A percentile compares a stretch with the other conserved stretches of the same genome.
Evolutionary conservation across 2,888 invertebrate genomes (phyloP).

Genomic region (Zonitis immaculata): DNA sequence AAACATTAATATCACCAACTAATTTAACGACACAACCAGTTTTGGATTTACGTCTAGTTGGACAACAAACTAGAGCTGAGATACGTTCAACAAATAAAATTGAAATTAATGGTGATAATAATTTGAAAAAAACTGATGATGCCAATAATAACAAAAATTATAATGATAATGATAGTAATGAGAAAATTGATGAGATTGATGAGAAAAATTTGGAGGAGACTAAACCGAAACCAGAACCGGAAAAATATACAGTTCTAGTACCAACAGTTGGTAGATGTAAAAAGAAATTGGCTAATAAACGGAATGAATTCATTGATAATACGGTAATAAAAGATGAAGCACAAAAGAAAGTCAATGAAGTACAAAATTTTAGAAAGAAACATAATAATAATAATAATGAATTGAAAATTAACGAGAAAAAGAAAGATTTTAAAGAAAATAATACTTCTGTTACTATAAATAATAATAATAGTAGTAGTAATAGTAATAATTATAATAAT

Average conservation of each 20-base stretch:
- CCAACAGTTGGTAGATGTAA: slow-evolving; percentile 43
- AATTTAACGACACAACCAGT: slow-evolving; percentile 57
- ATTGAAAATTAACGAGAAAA: slow-evolving; percentile 17
- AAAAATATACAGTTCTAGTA: slow-evolving; percentile 38
- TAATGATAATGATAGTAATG: slow-evolving; percentile 48
- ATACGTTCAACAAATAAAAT: slow-evolving; percentile 34
- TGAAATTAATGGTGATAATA: slow-evolving; percentile 9
- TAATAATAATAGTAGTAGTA: slow-evolving; percentile 1
- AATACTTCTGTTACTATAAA: slow-evolving; percentile 3
- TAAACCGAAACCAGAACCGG: slow-evolving; percentile 29
- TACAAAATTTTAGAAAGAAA: slow-evolving; percentile 20
- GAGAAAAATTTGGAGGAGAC: not conserved
- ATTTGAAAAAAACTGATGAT: slow-evolving; percentile 11
- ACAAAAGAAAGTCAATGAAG: slow-evolving; percentile 23
- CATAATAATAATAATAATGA: slow-evolving; percentile 13
- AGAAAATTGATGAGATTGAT: slow-evolving; percentile 16
- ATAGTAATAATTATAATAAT: slow-evolving; percentile 1
- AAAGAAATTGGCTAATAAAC: slow-evolving; percentile 41
- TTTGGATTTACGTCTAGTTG: slow-evolving; percentile 57
- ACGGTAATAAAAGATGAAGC: slow-evolving; percentile 25
- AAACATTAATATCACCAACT: slow-evolving; percentile 48
- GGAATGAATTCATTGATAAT: slow-evolving; percentile 36
- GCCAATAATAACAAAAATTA: slow-evolving; percentile 43
- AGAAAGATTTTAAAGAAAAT: slow-evolving; percentile 11
- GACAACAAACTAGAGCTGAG: slow-evolving; percentile 47